phyloP scores from a whole-genome alignment of 35 echinoderm and acorn worm species.

The Apostichopus japonicus region DNA sequence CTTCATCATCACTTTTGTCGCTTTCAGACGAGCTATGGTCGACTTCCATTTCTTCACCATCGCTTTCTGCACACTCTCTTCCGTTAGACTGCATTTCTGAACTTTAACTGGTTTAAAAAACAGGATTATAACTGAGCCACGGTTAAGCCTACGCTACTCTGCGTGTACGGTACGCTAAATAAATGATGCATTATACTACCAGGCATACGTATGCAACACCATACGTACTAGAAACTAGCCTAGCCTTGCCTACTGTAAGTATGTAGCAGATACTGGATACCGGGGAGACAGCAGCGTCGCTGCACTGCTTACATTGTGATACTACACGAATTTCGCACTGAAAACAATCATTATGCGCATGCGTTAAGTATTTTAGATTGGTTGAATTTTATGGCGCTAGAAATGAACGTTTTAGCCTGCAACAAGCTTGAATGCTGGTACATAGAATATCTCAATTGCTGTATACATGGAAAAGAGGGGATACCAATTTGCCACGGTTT shows the following conservation, averaged over 20 bases:
- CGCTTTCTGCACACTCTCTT: slow-evolving; percentile 72
- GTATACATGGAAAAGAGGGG: too few species aligned
- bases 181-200: too few species aligned
- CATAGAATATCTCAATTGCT: too few species aligned
- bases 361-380: background rate
- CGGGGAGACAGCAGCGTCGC: background rate
- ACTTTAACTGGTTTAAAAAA: background rate
- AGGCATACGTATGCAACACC: background rate
- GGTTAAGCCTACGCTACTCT: background rate
- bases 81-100: slow-evolving; percentile 37
- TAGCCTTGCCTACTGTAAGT: background rate
- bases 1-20: slow-evolving; percentile 89
- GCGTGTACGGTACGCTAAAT: too few species aligned
- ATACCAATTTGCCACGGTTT: too few species aligned
- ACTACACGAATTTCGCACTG: background rate
- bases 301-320: background rate
- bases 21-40: slow-evolving; percentile 74
- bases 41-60: slow-evolving; percentile 94
- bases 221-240: background rate
- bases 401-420: background rate
- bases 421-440: too few species aligned
- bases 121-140: background rate
- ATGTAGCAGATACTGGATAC: background rate
- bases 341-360: background rate
- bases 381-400: background rate